These are phyloP conservation scores for Gadus chalcogrammus DNA, from an alignment of 2,113 vertebrate species.

Conservation along the genomic window DNA sequence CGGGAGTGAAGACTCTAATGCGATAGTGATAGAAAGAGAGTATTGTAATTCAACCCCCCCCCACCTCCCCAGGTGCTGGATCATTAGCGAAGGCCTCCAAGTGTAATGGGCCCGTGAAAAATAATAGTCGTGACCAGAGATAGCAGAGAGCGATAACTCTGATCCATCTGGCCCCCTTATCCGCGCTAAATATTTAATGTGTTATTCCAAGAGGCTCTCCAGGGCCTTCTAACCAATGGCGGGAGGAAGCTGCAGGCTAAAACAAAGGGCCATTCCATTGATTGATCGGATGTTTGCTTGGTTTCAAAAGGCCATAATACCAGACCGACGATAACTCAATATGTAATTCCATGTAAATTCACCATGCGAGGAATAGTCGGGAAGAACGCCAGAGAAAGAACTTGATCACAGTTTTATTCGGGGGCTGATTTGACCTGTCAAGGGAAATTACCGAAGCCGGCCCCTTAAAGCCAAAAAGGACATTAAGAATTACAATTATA, in stretches of 20 bases:
- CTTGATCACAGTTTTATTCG: not conserved
- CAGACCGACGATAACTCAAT: slow-evolving; percentile 16
- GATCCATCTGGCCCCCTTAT: slow-evolving; percentile 66
- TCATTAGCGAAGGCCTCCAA: slow-evolving; percentile 67
- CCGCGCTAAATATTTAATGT: slow-evolving; percentile 71
- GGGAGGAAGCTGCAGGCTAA: slow-evolving; percentile 59
- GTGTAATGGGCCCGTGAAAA: slow-evolving; percentile 67
- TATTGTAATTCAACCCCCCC: slow-evolving; percentile 57
- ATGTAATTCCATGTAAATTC: slow-evolving; percentile 14
- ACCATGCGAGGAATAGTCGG: slow-evolving; percentile 23
- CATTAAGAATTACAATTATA: slow-evolving; percentile 13
- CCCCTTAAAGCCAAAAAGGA: slow-evolving; percentile 12
- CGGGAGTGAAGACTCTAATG: slow-evolving; percentile 48
- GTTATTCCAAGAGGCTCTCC: slow-evolving; percentile 63
- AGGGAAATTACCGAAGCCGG: slow-evolving; percentile 1
- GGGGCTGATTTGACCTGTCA: not conserved
- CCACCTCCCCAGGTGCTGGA: slow-evolving; percentile 44
- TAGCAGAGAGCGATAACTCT: slow-evolving; percentile 66
- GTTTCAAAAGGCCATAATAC: slow-evolving; percentile 36
- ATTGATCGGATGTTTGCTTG: slow-evolving; percentile 61
- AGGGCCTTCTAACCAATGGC: slow-evolving; percentile 57
- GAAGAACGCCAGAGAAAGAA: slow-evolving; percentile 8
- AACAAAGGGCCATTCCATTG: slow-evolving; percentile 53
- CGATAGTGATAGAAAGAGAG: slow-evolving; percentile 59
- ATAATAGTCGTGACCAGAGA: slow-evolving; percentile 70